A percentile compares a stretch with the other conserved stretches of the same genome.
Evolutionary conservation across 2,113 vertebrate species (phyloP).

Genomic region (Anolis sagrei): DNA sequence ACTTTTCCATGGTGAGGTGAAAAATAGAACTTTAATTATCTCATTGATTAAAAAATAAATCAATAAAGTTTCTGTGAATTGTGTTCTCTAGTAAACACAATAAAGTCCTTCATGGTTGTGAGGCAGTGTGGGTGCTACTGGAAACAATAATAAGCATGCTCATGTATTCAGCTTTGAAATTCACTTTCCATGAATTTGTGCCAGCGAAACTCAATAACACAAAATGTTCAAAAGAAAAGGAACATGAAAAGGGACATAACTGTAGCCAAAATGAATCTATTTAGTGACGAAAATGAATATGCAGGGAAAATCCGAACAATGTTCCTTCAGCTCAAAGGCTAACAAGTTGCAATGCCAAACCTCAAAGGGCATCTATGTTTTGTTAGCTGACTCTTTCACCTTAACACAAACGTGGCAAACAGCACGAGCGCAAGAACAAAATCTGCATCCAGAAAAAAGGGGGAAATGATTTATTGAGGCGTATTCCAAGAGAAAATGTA

Average conservation of each 20-base stretch:
- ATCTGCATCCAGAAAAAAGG: not conserved
- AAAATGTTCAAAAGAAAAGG: constrained; percentile 37
- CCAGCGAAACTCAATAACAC: constrained; percentile 41
- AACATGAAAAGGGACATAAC: constrained; percentile 34
- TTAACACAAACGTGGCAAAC: not conserved
- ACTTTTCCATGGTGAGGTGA: not conserved
- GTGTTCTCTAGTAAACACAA: not conserved
- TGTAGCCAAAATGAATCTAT: constrained; percentile 33
- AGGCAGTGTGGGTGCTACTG: not conserved
- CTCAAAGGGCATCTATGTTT: constrained; percentile 35
- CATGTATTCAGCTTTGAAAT: constrained; percentile 31
- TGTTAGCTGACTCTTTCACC: constrained; percentile 29
- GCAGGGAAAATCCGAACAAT: not conserved
- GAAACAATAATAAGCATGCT: constrained; percentile 7
- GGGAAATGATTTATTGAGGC: not conserved
- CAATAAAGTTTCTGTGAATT: constrained; percentile 20
- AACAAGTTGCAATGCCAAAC: not conserved
- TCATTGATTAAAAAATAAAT: not conserved
- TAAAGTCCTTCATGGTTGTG: constrained; percentile 21
- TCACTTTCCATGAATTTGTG: constrained; percentile 43
- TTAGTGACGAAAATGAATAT: constrained; percentile 16
- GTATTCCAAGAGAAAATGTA: not conserved
- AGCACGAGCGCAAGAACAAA: constrained; percentile 2
- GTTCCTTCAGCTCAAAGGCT: constrained; percentile 2
- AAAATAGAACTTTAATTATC: not conserved